A percentile compares a stretch with the other conserved stretches of the same genome.
Evolutionary conservation across 2,888 invertebrate species (phyloP).

Genomic region (Aproaerema taeniolella): DNA sequence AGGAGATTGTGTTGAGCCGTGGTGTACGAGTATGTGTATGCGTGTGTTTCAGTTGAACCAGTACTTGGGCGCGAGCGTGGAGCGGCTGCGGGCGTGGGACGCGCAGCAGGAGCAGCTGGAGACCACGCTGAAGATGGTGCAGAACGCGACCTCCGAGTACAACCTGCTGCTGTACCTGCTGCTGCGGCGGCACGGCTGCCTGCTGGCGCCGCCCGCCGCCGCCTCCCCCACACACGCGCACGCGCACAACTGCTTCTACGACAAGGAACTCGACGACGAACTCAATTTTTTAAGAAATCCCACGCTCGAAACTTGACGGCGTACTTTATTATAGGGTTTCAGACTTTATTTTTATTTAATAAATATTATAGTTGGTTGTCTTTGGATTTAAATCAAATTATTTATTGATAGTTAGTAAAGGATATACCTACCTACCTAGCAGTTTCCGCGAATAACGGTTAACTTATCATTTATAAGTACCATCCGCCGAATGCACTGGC

Average conservation of each 20-base stretch:
- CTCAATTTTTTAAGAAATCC: conserved; percentile 29
- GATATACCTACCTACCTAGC: conserved; percentile 1
- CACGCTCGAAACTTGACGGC: conserved; percentile 23
- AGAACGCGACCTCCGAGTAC: conserved; percentile 55
- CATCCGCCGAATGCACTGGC: too few relatives aligned
- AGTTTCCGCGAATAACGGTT: too few relatives aligned
- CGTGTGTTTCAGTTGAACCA: conserved; percentile 35
- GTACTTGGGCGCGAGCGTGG: conserved; percentile 37
- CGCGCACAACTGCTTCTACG: conserved; percentile 36
- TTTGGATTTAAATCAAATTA: neutral
- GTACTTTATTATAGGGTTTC: conserved; percentile 15
- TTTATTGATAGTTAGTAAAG: conserved; percentile 4
- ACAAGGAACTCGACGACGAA: conserved; percentile 34
- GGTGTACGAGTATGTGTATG: too few relatives aligned
- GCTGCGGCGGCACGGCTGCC: conserved; percentile 45
- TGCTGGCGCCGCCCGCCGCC: conserved; percentile 25
- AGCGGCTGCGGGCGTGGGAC: conserved; percentile 49
- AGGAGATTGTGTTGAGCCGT: too few relatives aligned
- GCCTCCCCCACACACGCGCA: conserved; percentile 16
- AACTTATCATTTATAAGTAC: too few relatives aligned
- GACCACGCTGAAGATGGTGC: conserved; percentile 44
- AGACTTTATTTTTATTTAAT: conserved; percentile 12
- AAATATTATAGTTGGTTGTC: conserved; percentile 14
- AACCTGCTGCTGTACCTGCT: conserved; percentile 53
- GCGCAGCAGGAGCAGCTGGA: conserved; percentile 49